A percentile compares a stretch with the other conserved stretches of the same genome.
Evolutionary conservation across 2,797 vertebrate genomes (phyloP).

Genomic region (Nasua narica): DNA sequence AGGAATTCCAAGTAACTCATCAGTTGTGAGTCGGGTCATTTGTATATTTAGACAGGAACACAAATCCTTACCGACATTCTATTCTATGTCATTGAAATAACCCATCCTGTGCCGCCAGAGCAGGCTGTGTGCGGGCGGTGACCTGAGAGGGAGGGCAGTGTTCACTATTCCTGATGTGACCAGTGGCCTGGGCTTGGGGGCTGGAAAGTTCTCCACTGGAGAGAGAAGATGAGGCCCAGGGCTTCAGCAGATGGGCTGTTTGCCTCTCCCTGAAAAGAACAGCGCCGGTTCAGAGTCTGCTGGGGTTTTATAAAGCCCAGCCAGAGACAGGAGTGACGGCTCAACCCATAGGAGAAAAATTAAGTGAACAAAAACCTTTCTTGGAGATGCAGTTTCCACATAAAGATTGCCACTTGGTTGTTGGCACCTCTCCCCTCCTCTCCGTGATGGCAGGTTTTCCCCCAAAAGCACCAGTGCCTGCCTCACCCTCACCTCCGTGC

Average conservation of each 20-base stretch:
- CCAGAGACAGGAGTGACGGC: not conserved
- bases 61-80: accelerated
- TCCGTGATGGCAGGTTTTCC: not conserved
- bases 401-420: conserved; percentile 39
- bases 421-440: conserved; percentile 14
- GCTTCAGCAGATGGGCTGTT: not conserved
- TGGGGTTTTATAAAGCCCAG: conserved; percentile 54
- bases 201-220: not conserved
- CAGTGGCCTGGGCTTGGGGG: accelerated
- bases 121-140: accelerated
- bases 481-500: not conserved
- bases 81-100: accelerated
- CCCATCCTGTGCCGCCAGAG: accelerated
- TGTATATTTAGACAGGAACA: too few species aligned
- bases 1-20: not conserved
- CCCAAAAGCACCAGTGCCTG: not conserved
- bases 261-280: not conserved
- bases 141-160: accelerated
- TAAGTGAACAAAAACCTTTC: not conserved
- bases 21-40: too few species aligned
- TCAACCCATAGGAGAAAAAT: conserved; percentile 50
- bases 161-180: accelerated
- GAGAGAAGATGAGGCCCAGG: not conserved
- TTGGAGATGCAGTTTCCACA: not conserved
- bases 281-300: accelerated